Conservation (phyloP, 1,140 invertebrate genomes). For the Myzus persicae region DNA sequence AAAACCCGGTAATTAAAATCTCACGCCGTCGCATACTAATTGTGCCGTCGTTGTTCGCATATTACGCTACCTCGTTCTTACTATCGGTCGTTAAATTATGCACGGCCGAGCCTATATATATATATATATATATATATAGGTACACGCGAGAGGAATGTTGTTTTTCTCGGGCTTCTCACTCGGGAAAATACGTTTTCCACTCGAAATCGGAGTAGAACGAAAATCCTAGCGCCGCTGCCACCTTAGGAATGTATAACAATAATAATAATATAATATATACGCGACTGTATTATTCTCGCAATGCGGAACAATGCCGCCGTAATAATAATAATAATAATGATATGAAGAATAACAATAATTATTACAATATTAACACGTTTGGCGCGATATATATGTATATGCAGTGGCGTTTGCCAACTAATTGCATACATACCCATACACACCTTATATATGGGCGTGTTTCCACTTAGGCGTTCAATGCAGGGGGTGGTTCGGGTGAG, state of each 20-base stretch:
- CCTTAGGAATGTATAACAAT: neutral
- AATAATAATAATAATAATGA: neutral
- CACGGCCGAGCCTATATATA: neutral
- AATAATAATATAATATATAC: neutral
- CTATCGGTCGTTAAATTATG: neutral
- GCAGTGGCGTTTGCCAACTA: neutral
- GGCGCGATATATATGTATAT: too few species aligned
- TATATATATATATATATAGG: neutral
- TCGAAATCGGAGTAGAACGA: neutral
- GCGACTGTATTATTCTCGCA: neutral
- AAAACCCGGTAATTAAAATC: slow-evolving; percentile 23
- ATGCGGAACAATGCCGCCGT: neutral
- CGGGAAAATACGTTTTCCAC: neutral
- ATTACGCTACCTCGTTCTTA: neutral
- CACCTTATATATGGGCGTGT: neutral
- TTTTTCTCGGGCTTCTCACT: neutral
- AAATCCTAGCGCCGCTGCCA: neutral
- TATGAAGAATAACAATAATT: neutral
- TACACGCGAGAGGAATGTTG: neutral
- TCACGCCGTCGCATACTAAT: slow-evolving; percentile 7
- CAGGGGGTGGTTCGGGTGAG: neutral
- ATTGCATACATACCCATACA: neutral
- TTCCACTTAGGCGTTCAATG: neutral
- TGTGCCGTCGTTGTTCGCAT: neutral
- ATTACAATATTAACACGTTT: neutral